A percentile compares a stretch with the other conserved stretches of the same genome.
Conservation (phyloP, 2,797 vertebrate species). For the Cercopithecus diana region DNA sequence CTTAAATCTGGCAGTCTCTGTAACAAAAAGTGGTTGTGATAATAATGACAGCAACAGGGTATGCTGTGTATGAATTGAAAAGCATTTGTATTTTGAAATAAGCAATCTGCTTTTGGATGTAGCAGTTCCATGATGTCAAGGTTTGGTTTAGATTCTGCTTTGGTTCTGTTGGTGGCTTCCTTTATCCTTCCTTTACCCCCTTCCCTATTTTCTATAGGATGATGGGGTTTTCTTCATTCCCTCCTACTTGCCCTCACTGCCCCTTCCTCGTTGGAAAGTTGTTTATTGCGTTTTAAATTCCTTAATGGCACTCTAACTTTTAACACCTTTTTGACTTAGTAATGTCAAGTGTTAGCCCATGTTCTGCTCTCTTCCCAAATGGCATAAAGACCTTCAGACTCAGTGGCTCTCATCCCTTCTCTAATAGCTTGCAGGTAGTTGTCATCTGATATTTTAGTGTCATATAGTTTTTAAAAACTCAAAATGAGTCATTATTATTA, state of each 20-base stretch:
- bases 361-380: background rate
- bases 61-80: background rate
- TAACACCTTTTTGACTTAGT: conserved; percentile 2
- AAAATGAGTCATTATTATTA: background rate
- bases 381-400: background rate
- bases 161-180: background rate
- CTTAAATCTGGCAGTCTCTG: conserved; percentile 61
- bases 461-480: background rate
- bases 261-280: background rate
- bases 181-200: background rate
- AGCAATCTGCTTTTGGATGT: conserved; percentile 19
- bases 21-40: conserved; percentile 53
- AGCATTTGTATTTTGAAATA: conserved; percentile 33
- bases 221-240: background rate
- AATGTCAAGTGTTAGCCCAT: background rate
- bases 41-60: conserved; percentile 45
- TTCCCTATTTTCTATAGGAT: background rate
- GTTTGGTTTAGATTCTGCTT: conserved; percentile 47
- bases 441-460: background rate
- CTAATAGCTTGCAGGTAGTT: background rate
- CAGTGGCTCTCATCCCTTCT: background rate
- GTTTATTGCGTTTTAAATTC: background rate
- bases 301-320: conserved; percentile 19
- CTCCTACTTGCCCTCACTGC: background rate
- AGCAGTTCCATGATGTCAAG: background rate